Conservation (phyloP, 1,140 invertebrate species). For the Heliconius hermathena region DNA sequence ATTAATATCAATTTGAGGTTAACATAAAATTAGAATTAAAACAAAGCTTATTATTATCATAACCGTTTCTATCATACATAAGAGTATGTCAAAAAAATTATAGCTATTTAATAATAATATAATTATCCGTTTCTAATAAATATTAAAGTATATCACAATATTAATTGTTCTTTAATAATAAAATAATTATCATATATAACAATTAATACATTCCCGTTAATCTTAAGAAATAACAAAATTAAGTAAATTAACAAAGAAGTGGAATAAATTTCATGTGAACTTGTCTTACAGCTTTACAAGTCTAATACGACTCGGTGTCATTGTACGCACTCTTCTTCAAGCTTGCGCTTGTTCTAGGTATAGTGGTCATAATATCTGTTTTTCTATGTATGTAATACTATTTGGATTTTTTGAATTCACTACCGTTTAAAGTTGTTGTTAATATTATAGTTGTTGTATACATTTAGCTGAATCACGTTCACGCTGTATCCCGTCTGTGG, state of each 20-base stretch:
- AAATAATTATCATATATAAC: background rate
- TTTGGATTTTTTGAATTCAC: background rate
- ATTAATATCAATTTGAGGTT: too few species aligned
- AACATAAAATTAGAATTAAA: too few species aligned
- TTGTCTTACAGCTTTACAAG: constrained; percentile 14
- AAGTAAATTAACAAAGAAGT: background rate
- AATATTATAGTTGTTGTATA: background rate
- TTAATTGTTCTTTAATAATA: background rate
- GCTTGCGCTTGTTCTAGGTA: constrained; percentile 1
- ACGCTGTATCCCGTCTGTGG: too few species aligned
- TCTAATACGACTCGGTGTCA: background rate
- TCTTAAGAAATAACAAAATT: background rate
- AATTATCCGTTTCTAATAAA: background rate
- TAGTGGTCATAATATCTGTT: background rate
- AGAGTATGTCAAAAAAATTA: background rate
- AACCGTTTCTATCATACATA: background rate
- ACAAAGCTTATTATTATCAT: too few species aligned
- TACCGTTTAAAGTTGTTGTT: background rate
- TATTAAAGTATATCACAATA: background rate
- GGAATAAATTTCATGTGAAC: background rate
- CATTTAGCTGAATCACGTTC: background rate
- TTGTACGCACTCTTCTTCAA: constrained; percentile 7
- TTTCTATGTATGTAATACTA: background rate
- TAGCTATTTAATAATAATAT: too few species aligned
- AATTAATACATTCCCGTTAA: background rate